phyloP scores from a whole-genome alignment of 2,888 invertebrate species.

The Eupithecia exiguata region DNA sequence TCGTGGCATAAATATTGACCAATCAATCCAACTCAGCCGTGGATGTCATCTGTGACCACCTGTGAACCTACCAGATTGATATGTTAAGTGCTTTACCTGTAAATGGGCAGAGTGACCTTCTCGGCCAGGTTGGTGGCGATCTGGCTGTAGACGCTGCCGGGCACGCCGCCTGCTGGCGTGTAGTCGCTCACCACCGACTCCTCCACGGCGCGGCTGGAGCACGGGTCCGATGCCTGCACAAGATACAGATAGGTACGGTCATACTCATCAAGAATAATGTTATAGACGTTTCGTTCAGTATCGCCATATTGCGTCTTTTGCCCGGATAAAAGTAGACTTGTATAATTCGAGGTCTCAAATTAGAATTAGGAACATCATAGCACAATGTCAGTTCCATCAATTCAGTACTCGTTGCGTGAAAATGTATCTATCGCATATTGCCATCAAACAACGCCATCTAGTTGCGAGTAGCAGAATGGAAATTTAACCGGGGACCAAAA shows the following conservation, averaged over 20 bases:
- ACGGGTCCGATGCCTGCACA: constrained; percentile 58
- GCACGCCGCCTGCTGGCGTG: constrained; percentile 60
- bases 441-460: not conserved
- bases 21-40: too few species aligned
- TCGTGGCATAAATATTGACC: too few species aligned
- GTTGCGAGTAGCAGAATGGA: not conserved
- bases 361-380: too few species aligned
- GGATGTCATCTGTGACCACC: too few species aligned
- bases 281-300: not conserved
- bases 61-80: too few species aligned
- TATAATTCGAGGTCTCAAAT: not conserved
- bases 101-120: constrained; percentile 75
- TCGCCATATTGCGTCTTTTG: not conserved
- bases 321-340: not conserved
- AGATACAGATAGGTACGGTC: not conserved
- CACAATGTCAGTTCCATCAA: too few species aligned
- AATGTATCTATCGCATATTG: not conserved
- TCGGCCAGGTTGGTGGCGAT: constrained; percentile 77
- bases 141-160: constrained; percentile 72
- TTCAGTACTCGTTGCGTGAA: not conserved
- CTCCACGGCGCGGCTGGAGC: constrained; percentile 53
- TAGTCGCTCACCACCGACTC: constrained; percentile 76
- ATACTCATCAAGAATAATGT: not conserved
- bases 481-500: not conserved
- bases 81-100: constrained; percentile 55